Conservation (phyloP, 2,888 invertebrate species). For the Macrophya annulata region DNA sequence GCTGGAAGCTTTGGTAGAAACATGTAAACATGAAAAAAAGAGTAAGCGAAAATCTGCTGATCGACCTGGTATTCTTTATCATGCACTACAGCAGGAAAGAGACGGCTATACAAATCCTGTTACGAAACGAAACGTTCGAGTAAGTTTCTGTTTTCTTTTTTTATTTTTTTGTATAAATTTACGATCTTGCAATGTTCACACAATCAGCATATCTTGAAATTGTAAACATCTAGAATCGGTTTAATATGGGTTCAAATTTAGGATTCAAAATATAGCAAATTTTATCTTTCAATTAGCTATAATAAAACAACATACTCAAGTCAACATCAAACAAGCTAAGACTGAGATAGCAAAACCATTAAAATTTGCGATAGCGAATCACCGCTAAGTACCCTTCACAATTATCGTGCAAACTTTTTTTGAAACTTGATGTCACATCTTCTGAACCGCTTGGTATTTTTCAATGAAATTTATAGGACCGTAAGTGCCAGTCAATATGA, state of each 20-base stretch:
- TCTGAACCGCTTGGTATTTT: background rate
- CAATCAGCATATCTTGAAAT: background rate
- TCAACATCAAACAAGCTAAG: background rate
- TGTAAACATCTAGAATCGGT: background rate
- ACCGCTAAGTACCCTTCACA: no score
- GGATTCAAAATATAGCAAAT: background rate
- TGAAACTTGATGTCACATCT: background rate
- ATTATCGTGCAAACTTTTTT: no score
- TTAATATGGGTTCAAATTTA: background rate
- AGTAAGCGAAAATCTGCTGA: background rate
- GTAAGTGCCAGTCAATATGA: background rate
- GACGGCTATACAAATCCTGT: background rate
- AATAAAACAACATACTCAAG: background rate
- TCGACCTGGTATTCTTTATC: background rate
- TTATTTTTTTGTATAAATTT: background rate
- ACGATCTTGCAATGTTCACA: background rate
- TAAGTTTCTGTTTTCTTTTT: background rate
- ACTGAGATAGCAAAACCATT: background rate
- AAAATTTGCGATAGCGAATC: background rate
- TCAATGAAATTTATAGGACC: background rate
- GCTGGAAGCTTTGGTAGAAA: conserved; percentile 13
- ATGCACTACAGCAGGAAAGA: background rate
- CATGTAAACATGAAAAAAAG: background rate
- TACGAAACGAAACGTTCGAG: background rate
- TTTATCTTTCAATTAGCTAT: background rate